Base-by-base conservation (phyloP, 2,888 invertebrate genomes). In the Drosophila incognita region DNA sequence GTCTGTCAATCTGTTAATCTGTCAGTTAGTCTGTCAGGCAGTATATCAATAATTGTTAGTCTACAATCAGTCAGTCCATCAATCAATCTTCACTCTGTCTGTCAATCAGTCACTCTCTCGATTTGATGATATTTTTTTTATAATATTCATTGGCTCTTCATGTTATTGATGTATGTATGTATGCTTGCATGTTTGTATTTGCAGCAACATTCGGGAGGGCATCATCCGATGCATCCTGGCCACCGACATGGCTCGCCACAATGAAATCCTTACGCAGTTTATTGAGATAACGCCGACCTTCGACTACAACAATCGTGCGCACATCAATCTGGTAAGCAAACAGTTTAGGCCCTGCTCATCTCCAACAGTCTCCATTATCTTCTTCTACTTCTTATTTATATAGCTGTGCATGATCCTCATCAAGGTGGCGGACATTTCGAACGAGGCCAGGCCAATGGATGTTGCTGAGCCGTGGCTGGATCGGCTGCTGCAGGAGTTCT, bases 381-480 rank as follows among this genome's bases (percentile, higher is more conserved):
- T 5, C 2, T 10, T 7, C n/a, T 15, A 11, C 13, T 33, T 7
- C 13, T 4, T 21, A 4, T 27, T 1, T 38, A 10, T n/a, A 15
- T 56, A 96, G 96, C 93, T 96, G 56, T 95, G 95, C 87, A 96
- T 96, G 96, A 95, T 97, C 76, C 94, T 97, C 81, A 97, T 97
- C 90, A 97, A 97, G 94, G 96, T 96, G 69, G 96, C 97, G 33
- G 97, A 97, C 92, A 97, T 97, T 89, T 97, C 97, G 69, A 97
- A 97, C 92, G 97, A 97, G 93, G 96, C 96, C 0, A 93, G 97
- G 63, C 97, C 97, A 31, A 95, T 97, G 95, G 96, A 96, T 85
- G 96, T 97, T 11, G 97, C 97, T 4, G 97, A 97, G 82, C 96
- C 96, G 0, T 97, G 97, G 97, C 92, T 97, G 74, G 97, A 97